Evolutionary conservation across 2,888 invertebrate genomes (phyloP), one percentile per base, ranked within the genome.

Genomic region (Noctua janthe): DNA sequence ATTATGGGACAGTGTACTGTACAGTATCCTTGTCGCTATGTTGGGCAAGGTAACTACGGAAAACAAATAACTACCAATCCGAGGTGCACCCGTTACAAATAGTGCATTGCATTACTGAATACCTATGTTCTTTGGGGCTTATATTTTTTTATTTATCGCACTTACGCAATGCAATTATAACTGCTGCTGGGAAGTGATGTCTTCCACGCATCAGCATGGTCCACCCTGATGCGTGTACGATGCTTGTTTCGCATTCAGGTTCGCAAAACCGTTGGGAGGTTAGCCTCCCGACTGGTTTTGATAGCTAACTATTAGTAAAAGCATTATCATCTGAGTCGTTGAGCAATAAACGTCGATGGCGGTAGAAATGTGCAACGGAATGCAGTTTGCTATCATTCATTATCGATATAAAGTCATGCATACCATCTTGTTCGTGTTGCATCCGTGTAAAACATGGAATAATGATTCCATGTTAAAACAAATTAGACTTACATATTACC

Each of bases 161-260:
- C 20, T 73, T 47, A 83, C 56, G 39, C 83, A 75, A 43, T 66
- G 66, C 56, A 39, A 35, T 17, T n/a, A 47, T 47, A 47, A 17
- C n/a, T 29, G n/a, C 69, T 49, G 47, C 69, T 69, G n/a, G 4
- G 17, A 13, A 23, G 39, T 51, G 23, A 64, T 62, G 20, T 51
- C 23, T 29, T 54, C 35, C n/a, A 17, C 47, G 62, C 15, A 54
- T n/a, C 47, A 69, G 43, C 20, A 47, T 66, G 43, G 15, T 51
- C 29, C 20, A 20, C 43, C 20, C 8, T 59, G 35, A 29, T 56
- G n/a, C n/a, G 64, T 81, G 29, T 56, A 43, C 35, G 7, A 56
- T 29, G 54, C 69, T 83, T 71, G 59, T 29, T 51, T 62, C n/a
- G 35, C 62, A 49, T 69, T 39, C 86, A 71, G 39, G 8, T n/a